phyloP scores from a whole-genome alignment of 2,888 invertebrate species.

The Ennomos quercinarius region DNA sequence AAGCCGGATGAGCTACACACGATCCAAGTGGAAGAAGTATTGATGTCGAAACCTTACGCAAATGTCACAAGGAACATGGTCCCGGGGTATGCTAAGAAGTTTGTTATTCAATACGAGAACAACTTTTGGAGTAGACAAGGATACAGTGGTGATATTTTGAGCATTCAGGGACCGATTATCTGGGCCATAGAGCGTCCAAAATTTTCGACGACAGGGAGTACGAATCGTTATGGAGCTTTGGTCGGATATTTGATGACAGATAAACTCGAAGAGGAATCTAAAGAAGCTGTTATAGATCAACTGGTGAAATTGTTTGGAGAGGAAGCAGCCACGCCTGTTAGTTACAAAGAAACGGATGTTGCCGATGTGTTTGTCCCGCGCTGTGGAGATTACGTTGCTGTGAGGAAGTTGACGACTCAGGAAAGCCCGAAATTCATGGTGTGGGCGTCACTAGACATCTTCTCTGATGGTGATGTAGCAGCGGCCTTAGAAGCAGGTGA shows the following conservation, averaged over 20 bases:
- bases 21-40: slow-evolving; percentile 64
- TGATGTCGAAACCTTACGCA: slow-evolving; percentile 55
- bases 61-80: slow-evolving; percentile 53
- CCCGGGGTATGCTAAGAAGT: slow-evolving; percentile 65
- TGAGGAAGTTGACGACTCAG: slow-evolving; percentile 51
- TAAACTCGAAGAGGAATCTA: slow-evolving; percentile 42
- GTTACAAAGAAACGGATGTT: slow-evolving; percentile 65
- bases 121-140: slow-evolving; percentile 72
- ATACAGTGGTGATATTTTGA: slow-evolving; percentile 77
- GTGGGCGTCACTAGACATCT: slow-evolving; percentile 77
- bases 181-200: slow-evolving; percentile 76
- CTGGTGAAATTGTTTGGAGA: slow-evolving; percentile 69
- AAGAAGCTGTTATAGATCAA: slow-evolving; percentile 65
- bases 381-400: slow-evolving; percentile 71
- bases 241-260: slow-evolving; percentile 65
- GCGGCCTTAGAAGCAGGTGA: slow-evolving; percentile 77
- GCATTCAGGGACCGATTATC: slow-evolving; percentile 74
- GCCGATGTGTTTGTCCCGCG: slow-evolving; percentile 69
- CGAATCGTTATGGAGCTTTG: slow-evolving; percentile 57
- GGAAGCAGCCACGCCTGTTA: slow-evolving; percentile 61
- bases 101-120: slow-evolving; percentile 66
- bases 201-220: slow-evolving; percentile 61
- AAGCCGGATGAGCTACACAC: slow-evolving; percentile 69
- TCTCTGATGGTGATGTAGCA: slow-evolving; percentile 74
- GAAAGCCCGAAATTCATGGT: slow-evolving; percentile 56